A percentile compares a stretch with the other conserved stretches of the same genome.
Evolutionary conservation across 2,888 invertebrate species (phyloP).

Genomic region (Acleris holmiana): DNA sequence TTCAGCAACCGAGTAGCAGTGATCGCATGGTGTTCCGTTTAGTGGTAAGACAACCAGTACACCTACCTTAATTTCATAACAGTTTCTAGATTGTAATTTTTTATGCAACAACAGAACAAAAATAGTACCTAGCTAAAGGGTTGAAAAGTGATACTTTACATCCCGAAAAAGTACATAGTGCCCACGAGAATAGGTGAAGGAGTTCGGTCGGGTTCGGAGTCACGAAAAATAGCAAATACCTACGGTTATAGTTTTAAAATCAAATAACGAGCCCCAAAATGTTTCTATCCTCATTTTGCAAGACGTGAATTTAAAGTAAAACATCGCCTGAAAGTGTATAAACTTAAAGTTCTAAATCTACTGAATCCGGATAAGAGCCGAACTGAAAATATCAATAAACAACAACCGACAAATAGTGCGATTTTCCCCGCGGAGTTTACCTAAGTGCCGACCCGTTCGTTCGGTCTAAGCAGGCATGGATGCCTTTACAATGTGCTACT

Average conservation of each 20-base stretch:
- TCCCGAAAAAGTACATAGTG: too few relatives aligned
- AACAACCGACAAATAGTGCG: conserved; percentile 58
- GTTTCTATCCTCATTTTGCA: conserved; percentile 13
- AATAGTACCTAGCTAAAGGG: too few relatives aligned
- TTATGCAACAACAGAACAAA: too few relatives aligned
- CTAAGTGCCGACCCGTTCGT: conserved; percentile 51
- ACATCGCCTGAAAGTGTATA: conserved; percentile 42
- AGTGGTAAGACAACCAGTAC: too few relatives aligned
- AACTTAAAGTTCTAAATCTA: conserved; percentile 42
- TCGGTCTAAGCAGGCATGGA: conserved; percentile 40
- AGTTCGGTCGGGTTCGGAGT: too few relatives aligned
- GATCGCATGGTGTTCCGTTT: too few relatives aligned
- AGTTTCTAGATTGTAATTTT: too few relatives aligned
- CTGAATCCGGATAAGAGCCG: conserved; percentile 38
- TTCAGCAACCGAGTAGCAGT: too few relatives aligned
- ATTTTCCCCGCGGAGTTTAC: conserved; percentile 57
- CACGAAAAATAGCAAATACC: too few relatives aligned
- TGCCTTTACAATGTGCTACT: conserved; percentile 41
- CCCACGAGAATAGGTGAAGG: too few relatives aligned
- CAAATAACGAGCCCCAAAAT: conserved; percentile 9
- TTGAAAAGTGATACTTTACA: too few relatives aligned
- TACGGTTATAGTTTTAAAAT: neutral
- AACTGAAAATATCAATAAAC: conserved; percentile 63
- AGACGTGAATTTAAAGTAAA: conserved; percentile 13
- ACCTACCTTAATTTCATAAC: too few relatives aligned